Conservation (phyloP, 2,113 vertebrate species). For the Kryptolebias marmoratus region DNA sequence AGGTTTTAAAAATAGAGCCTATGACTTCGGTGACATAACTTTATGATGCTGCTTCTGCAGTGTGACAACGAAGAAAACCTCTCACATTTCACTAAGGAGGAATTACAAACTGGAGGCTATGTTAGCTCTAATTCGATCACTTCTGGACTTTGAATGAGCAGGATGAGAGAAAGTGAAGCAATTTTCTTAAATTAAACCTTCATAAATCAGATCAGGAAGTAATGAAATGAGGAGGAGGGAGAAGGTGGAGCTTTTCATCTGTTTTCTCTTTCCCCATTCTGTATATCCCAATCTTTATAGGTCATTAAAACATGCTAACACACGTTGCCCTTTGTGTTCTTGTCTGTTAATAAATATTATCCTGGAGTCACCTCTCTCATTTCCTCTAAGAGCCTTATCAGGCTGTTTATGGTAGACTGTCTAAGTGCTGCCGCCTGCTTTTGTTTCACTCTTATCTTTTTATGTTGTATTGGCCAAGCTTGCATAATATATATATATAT, state of each 20-base stretch:
- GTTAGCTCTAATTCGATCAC: neutral
- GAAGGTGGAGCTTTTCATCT: too few species aligned
- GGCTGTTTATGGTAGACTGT: slow-evolving; percentile 4
- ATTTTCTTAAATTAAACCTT: too few species aligned
- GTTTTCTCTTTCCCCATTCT: too few species aligned
- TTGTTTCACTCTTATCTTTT: neutral
- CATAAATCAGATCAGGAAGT: too few species aligned
- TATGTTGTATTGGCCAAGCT: neutral
- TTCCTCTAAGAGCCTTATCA: neutral
- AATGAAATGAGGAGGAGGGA: too few species aligned
- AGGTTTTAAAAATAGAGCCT: slow-evolving; percentile 34
- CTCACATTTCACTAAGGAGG: neutral
- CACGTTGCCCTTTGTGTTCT: too few species aligned
- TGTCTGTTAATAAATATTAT: neutral
- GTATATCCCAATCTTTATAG: too few species aligned
- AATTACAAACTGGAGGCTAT: neutral
- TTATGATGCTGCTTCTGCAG: slow-evolving; percentile 7
- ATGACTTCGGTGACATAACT: slow-evolving; percentile 26
- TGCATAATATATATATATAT: too few species aligned
- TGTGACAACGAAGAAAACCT: neutral
- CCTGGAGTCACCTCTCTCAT: neutral
- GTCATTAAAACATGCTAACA: too few species aligned
- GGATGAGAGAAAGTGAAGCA: too few species aligned
- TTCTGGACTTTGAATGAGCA: too few species aligned
- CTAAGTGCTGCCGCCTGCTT: neutral